Percentiles rank a stretch among this genome's conserved stretches.
These are phyloP conservation scores for Arvicanthis niloticus DNA, from an alignment of 2,113 vertebrate species.

Conservation along the genomic window DNA sequence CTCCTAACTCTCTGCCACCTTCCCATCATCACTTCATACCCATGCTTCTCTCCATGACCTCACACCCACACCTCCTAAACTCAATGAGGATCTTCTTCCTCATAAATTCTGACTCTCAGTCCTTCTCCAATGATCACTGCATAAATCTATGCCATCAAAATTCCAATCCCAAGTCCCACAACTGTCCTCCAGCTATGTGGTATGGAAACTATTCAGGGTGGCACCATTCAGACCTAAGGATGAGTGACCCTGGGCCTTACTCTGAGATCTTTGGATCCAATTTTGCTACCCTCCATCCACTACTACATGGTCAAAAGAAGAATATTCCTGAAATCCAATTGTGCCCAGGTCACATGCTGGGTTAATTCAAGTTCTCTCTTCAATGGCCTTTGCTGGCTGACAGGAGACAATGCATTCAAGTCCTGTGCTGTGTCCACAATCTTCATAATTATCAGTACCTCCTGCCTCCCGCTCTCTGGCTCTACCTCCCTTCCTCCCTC, in stretches of 20 bases:
- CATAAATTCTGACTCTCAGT: background rate
- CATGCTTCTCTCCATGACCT: background rate
- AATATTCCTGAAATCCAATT: background rate
- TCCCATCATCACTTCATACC: background rate
- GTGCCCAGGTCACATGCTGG: background rate
- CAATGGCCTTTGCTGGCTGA: background rate
- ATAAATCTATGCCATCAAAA: background rate
- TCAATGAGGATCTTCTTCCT: background rate
- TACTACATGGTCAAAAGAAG: background rate
- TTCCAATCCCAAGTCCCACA: background rate
- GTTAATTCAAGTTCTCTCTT: background rate
- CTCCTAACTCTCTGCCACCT: background rate
- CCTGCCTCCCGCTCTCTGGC: background rate
- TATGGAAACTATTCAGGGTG: accelerated
- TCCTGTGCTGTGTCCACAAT: no score
- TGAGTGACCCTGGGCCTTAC: no score
- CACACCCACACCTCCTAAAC: background rate
- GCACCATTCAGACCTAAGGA: background rate
- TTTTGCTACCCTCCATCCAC: background rate
- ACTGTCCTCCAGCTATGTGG: background rate
- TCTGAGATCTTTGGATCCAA: background rate
- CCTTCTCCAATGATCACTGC: background rate
- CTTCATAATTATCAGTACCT: background rate
- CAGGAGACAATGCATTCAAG: no score
- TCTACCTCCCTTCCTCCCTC: background rate